Evolutionary conservation across 2,888 invertebrate species (phyloP), one percentile per base, ranked within the genome.

Genomic region (Loripinus fragilis): DNA sequence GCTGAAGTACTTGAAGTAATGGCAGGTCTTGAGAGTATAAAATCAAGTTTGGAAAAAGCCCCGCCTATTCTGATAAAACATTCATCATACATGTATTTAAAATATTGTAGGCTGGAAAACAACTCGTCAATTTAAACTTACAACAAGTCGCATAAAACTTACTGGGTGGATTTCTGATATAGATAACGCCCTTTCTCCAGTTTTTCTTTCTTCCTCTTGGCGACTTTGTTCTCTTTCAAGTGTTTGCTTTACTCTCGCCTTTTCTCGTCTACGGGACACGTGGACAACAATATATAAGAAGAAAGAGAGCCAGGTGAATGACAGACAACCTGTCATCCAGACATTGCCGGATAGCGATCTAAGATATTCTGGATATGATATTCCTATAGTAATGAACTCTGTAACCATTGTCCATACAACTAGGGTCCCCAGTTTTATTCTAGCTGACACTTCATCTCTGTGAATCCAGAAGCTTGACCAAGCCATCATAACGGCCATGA

Each of bases 381-480:
- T 42, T 15, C 65, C 72, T 8, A 73, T 48, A 12, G 66, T 42
- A 1, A 66, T 66, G 33, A 45, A 73, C 35, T 79, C 69, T 35
- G 79, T 75, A 23, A 79, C 69, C 42, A 79, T 70, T 1, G 75
- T 72, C 50, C 71, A 50, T 2, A 75, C 65, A 66, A 66, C 66
- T 20, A 79, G 72, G 17, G 75, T 79, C 20, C 79, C 79, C 2
- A 79, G 68, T 35, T 75, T 75, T 25, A 79, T 68, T 30, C 79
- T 68, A 0, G 79, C 75, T 0, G 75, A 75, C 0, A 65, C 68
- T 35, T 75, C 75, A 12, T 72, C 71, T 1, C 79, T 25, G 45
- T 79, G 60, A n/a, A 79, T 72, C 79, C 79, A 79, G 64, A 79
- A 79, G 25, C 72, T 75, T 35, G 71, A 65, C 79, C 79, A 79